These are phyloP conservation scores for Panonychus citri DNA, from an alignment of 1,140 invertebrate genomes.

Conservation along the genomic window DNA sequence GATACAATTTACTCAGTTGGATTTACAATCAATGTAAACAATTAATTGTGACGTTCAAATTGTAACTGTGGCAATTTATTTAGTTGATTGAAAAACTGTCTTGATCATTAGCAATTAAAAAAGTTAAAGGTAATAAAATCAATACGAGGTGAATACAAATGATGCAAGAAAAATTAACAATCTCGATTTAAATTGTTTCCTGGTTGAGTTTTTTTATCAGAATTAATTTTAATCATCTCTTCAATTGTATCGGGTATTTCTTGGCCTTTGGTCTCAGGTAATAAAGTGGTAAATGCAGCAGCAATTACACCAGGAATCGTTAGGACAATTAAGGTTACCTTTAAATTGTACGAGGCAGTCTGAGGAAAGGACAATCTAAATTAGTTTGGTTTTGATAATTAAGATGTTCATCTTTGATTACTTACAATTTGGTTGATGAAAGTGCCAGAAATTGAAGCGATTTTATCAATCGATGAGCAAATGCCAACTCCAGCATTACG, in stretches of 20 bases:
- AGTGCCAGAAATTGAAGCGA: conserved; percentile 21
- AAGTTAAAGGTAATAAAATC: too few relatives aligned
- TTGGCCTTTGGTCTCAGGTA: background rate
- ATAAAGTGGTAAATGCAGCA: background rate
- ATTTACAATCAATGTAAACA: too few relatives aligned
- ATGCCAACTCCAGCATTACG: conserved; percentile 21
- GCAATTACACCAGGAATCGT: background rate
- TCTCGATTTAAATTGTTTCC: too few relatives aligned
- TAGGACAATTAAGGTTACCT: background rate
- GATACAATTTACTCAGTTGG: too few relatives aligned
- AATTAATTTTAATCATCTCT: background rate
- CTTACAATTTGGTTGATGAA: conserved; percentile 29
- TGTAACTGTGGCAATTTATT: too few relatives aligned
- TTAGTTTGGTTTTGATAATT: too few relatives aligned
- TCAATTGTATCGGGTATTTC: conserved; percentile 4
- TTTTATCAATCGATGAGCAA: conserved; percentile 18
- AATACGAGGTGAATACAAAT: too few relatives aligned
- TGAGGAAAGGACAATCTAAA: background rate
- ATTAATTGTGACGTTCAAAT: too few relatives aligned
- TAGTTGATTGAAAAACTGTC: too few relatives aligned
- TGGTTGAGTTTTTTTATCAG: background rate
- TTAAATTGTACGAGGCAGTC: background rate
- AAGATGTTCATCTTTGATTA: too few relatives aligned
- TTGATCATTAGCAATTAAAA: too few relatives aligned
- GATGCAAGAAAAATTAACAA: too few relatives aligned